These are phyloP conservation scores for Dryoscopus gambensis DNA, from an alignment of 2,113 vertebrate genomes.

Conservation along the genomic window DNA sequence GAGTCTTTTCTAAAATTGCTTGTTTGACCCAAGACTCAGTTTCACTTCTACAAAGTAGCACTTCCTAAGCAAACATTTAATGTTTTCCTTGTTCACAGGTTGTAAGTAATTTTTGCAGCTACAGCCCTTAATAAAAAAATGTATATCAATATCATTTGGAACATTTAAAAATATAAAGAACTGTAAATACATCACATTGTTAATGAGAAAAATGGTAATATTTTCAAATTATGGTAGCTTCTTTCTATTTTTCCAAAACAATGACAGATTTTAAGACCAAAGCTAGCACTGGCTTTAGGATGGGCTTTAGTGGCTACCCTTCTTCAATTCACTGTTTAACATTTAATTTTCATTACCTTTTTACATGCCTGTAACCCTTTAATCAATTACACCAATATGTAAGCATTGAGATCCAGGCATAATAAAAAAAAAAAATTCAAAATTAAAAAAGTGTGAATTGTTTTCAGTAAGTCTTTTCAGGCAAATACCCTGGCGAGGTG, in stretches of 20 bases:
- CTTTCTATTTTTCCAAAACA: background rate
- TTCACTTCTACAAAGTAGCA: background rate
- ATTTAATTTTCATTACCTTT: background rate
- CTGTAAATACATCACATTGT: background rate
- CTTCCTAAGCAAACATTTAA: background rate
- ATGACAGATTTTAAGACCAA: background rate
- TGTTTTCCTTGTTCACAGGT: background rate
- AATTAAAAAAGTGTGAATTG: background rate
- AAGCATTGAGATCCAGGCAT: background rate
- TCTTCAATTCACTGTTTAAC: background rate
- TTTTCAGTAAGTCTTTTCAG: background rate
- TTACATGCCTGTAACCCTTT: background rate
- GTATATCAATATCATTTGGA: background rate
- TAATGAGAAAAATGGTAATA: background rate
- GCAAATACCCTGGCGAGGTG: rapidly evolving
- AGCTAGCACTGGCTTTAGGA: background rate
- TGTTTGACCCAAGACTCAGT: background rate
- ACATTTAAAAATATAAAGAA: background rate
- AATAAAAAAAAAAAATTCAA: background rate
- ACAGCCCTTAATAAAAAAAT: background rate
- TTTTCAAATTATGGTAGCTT: background rate
- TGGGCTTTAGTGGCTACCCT: background rate
- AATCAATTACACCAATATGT: background rate
- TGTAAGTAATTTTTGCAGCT: background rate
- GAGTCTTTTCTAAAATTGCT: background rate